Percentiles rank a stretch among this genome's conserved stretches.
phyloP scores from a whole-genome alignment of 2,797 vertebrate genomes.

The Scyliorhinus canicula region DNA sequence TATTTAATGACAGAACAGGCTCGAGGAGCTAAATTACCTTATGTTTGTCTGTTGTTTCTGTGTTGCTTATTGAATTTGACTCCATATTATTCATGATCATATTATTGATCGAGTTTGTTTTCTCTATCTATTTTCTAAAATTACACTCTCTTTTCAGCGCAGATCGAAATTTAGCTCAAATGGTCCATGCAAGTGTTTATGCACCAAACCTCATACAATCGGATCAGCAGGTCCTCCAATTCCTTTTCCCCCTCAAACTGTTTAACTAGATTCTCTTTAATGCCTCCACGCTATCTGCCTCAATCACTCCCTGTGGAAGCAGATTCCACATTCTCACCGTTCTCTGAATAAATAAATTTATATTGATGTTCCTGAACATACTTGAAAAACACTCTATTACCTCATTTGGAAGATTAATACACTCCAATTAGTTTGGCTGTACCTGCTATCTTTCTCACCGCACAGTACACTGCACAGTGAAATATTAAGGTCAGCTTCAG shows the following conservation, averaged over 20 bases:
- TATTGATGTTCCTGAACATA: neutral
- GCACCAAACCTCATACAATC: neutral
- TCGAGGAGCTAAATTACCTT: no score
- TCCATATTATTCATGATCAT: neutral
- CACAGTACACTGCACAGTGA: neutral
- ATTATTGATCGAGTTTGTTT: neutral
- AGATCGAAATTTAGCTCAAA: no score
- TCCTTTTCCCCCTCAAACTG: neutral
- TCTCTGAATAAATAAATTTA: neutral
- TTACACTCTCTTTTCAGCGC: no score
- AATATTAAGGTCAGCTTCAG: neutral
- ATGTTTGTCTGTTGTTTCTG: no score
- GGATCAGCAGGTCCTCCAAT: neutral
- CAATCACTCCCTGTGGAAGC: neutral
- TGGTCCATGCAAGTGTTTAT: neutral
- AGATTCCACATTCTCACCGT: neutral
- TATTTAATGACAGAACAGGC: no score
- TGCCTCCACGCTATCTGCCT: neutral
- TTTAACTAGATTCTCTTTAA: neutral
- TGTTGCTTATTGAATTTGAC: neutral
- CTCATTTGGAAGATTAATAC: neutral
- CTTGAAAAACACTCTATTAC: neutral
- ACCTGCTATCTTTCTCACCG: neutral
- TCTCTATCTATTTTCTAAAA: no score
- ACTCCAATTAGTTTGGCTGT: neutral